Base-by-base conservation (phyloP, 2,888 invertebrate genomes). In the Latrodectus hesperus region DNA sequence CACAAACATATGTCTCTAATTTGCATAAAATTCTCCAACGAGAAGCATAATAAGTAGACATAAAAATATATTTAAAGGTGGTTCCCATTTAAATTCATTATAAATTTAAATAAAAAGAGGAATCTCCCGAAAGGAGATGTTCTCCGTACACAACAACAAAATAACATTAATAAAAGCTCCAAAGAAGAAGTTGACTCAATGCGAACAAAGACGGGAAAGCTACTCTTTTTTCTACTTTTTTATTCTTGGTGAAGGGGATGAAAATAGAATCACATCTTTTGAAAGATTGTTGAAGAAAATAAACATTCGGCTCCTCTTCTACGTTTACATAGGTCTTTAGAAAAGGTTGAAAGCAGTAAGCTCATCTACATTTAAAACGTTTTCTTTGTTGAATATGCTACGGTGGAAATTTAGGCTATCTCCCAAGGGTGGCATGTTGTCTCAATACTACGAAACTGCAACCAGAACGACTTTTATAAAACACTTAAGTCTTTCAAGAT, bases 311-410 rank as follows among this genome's bases (percentile, higher is more conserved):
- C 64, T 65, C 72, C 80, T 26, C 53, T 53, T 53, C 76, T 26
- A 16, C 71, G 71, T 83, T 83, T 83, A 83, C 76, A 64, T 70
- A 77, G 64, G 64, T 68, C 17, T 83, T 75, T 75, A 52, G 74
- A 68, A 81, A 80, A 76, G 26, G 70, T 73, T 83, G 71, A 83
- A 83, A 64, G 76, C 71, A 17, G 64, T 64, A 17, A 60, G 60
- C 83, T 83, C 76, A 83, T 83, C 76, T 83, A 83, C 83, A 83
- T 83, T 83, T 83, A 83, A 83, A 83, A 76, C 76, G 76, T 71
- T 83, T 83, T 76, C 71, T 73, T 83, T 83, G 83, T 76, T 83
- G 83, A 64, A 83, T 83, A 83, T 81, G 68, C 70, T 71, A 55
- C 11, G 38, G 52, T 26, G 38, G 52, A 76, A 68, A 70, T 73